Base-by-base conservation (phyloP, 2,113 vertebrate species). In the Proterorhinus semilunaris region DNA sequence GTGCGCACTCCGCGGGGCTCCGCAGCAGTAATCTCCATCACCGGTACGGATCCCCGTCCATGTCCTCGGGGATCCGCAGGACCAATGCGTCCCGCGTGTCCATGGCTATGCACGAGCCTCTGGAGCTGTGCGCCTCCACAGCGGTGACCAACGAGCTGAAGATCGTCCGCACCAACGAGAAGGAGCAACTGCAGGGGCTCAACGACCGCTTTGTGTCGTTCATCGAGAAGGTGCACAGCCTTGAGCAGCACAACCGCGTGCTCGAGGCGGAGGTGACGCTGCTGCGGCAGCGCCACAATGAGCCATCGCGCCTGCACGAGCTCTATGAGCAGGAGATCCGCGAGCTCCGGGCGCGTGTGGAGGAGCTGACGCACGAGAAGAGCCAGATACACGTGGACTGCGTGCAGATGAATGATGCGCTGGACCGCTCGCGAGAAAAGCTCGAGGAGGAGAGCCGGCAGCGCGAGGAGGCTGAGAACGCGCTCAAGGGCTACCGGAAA, bases 121-220 rank as follows among this genome's bases (percentile, higher is more conserved):
- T 92, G 76, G 92, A 94, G 75, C 84, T 94, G 79, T 90, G 88
- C 63, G 90, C 91, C 86, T 89, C 91, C 79, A 94, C 92, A 66
- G 93, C 93, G 65, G 82, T 93, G 78, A 92, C 92, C 88, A 94
- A 93, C 86, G 93, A 94, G 87, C 83, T 94, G 62, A 93, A 94
- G 78, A 93, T 94, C 84, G 86, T 92, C 80, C 91, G 93, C 89
- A 93, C 92, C 82, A 93, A 92, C 85, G 92, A 94, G 89, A 94
- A 94, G 81, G 93, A 94, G 85, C 93, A 94, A 83, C 88, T 94
- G 77, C 92, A 93, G 79, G 94, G 93, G 68, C 90, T 94, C 45
- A 94, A 94, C 74, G 94, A 94, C 91, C 94, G 94, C 76, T 94
- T 94, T 82, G 93, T 91, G 72, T 86, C 90, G 81, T 94, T 94